A percentile compares a stretch with the other conserved stretches of the same genome.
Evolutionary conservation across 2,797 vertebrate genomes (phyloP).

Genomic region (Sebastes reedi): DNA sequence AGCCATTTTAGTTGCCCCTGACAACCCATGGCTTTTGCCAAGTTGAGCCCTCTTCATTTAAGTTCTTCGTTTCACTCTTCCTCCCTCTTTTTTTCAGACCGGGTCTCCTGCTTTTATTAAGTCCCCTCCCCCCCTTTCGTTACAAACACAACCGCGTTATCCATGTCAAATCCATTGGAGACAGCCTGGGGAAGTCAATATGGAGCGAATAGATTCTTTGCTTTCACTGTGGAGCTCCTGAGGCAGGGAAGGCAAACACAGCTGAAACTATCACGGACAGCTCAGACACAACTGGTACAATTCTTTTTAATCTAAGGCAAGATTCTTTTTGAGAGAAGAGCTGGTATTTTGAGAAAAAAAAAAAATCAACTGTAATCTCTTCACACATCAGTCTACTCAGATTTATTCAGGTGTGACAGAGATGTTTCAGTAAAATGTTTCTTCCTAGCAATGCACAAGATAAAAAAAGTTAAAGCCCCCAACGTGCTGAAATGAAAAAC

Average conservation of each 20-base stretch:
- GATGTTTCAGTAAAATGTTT: slow-evolving; percentile 10
- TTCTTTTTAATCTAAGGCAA: slow-evolving; percentile 7
- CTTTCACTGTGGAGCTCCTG: slow-evolving; percentile 58
- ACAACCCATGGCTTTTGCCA: slow-evolving; percentile 72
- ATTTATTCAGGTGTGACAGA: slow-evolving; percentile 23
- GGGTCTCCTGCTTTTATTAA: slow-evolving; percentile 68
- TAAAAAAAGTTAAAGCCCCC: slow-evolving; percentile 17
- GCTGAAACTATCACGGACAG: slow-evolving; percentile 38
- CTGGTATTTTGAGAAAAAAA: neutral
- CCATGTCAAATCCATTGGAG: slow-evolving; percentile 86
- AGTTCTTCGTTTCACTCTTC: slow-evolving; percentile 58
- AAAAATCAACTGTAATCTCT: neutral
- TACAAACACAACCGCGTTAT: slow-evolving; percentile 78
- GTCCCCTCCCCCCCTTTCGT: slow-evolving; percentile 62
- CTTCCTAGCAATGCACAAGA: slow-evolving; percentile 3
- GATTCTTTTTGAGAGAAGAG: neutral
- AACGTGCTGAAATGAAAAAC: slow-evolving; percentile 15
- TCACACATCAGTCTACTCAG: neutral
- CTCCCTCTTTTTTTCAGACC: slow-evolving; percentile 51
- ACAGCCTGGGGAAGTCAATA: slow-evolving; percentile 83
- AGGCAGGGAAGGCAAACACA: slow-evolving; percentile 46
- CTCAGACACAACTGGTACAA: slow-evolving; percentile 25
- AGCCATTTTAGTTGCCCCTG: slow-evolving; percentile 71
- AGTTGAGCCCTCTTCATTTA: slow-evolving; percentile 69
- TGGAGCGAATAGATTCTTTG: slow-evolving; percentile 75